phyloP scores from a whole-genome alignment of 1,140 invertebrate genomes.

The Atopsyche davidsoni region DNA sequence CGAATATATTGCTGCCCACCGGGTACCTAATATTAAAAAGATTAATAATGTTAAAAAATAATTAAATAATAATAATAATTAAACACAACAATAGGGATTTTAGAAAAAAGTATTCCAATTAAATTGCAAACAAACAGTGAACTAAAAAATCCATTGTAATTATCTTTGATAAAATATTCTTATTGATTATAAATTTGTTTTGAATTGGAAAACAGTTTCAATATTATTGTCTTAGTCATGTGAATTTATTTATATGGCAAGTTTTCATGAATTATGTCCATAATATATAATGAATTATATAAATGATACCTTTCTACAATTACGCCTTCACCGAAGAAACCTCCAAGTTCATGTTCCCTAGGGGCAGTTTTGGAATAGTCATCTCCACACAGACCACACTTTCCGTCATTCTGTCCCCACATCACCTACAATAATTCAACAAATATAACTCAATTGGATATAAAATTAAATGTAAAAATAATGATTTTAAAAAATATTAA shows the following conservation, averaged over 20 bases:
- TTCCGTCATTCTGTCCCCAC: slow-evolving; percentile 45
- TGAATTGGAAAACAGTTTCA: too few relatives aligned
- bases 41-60: slow-evolving; percentile 10
- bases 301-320: slow-evolving; percentile 40
- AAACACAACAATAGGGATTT: slow-evolving; percentile 34
- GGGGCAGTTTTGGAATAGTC: slow-evolving; percentile 45
- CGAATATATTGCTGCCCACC: slow-evolving; percentile 33
- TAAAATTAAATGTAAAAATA: neutral
- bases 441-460: neutral
- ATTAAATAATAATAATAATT: slow-evolving; percentile 13
- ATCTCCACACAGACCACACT: slow-evolving; percentile 58
- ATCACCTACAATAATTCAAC: slow-evolving; percentile 34
- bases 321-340: slow-evolving; percentile 49
- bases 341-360: slow-evolving; percentile 56
- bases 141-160: neutral
- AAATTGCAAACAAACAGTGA: neutral
- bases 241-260: neutral
- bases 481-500: neutral
- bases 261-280: neutral
- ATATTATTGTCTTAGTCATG: neutral
- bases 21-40: slow-evolving; percentile 32
- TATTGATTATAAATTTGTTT: neutral
- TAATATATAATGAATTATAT: neutral
- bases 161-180: neutral
- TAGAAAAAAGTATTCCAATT: neutral